Conservation (phyloP, 2,797 vertebrate species). For the Morelia viridis region DNA sequence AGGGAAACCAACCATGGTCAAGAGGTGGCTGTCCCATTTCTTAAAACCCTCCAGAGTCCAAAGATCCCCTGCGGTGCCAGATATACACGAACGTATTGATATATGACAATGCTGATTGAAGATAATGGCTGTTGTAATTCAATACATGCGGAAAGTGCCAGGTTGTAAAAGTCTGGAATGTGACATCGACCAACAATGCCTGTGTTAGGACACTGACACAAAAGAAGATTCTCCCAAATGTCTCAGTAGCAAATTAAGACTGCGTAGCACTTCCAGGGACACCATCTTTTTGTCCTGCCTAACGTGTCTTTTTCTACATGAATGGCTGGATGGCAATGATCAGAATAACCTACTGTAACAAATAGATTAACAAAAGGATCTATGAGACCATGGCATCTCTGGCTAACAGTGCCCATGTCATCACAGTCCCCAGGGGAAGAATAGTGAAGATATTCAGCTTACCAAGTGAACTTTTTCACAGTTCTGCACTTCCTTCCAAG, state of each 20-base stretch:
- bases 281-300: neutral
- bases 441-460: neutral
- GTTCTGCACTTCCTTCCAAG: neutral
- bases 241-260: neutral
- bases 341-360: neutral
- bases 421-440: neutral
- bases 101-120: neutral
- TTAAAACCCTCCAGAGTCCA: neutral
- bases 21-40: neutral
- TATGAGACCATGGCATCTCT: neutral
- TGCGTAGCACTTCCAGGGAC: neutral
- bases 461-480: neutral
- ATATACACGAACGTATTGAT: neutral
- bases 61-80: neutral
- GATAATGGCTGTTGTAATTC: neutral
- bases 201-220: neutral
- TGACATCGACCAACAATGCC: neutral
- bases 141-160: neutral
- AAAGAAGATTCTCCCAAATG: neutral
- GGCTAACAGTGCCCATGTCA: neutral
- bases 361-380: neutral
- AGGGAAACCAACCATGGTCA: neutral
- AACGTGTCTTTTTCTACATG: neutral
- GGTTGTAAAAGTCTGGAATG: neutral
- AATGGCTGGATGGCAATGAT: neutral